phyloP scores from a whole-genome alignment of 2,888 invertebrate species.

The Oscheius sp. region DNA sequence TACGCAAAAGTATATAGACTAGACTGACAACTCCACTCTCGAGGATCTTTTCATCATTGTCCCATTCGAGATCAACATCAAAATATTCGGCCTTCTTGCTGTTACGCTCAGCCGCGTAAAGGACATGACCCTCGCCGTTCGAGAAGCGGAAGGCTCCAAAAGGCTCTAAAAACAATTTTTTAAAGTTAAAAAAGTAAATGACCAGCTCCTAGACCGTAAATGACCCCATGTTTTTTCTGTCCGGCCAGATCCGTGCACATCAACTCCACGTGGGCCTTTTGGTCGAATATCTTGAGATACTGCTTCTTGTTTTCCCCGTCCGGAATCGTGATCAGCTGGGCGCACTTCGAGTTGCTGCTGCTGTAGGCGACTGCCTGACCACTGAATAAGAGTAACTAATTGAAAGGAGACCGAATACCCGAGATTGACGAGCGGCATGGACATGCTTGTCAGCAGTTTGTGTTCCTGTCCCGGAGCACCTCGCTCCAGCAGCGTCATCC shows the following conservation, averaged over 20 bases:
- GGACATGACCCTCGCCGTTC: slow-evolving; percentile 65
- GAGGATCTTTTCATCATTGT: slow-evolving; percentile 64
- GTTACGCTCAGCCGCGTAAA: slow-evolving; percentile 69
- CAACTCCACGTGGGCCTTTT: slow-evolving; percentile 51
- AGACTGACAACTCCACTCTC: slow-evolving; percentile 56
- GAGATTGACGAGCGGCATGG: slow-evolving; percentile 54
- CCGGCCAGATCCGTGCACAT: slow-evolving; percentile 58
- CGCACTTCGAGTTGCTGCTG: slow-evolving; percentile 52
- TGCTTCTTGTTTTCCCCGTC: slow-evolving; percentile 68
- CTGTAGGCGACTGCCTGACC: slow-evolving; percentile 54
- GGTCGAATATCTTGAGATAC: slow-evolving; percentile 57
- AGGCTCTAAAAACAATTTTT: slow-evolving; percentile 41
- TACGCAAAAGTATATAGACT: neutral
- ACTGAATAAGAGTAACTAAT: slow-evolving; percentile 35
- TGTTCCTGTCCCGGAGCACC: slow-evolving; percentile 43
- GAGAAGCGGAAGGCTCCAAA: slow-evolving; percentile 68
- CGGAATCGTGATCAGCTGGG: slow-evolving; percentile 60
- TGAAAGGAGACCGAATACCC: slow-evolving; percentile 47
- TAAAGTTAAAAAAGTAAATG: neutral
- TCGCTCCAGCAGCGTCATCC: slow-evolving; percentile 43
- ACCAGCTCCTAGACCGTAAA: slow-evolving; percentile 51
- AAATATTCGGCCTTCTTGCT: slow-evolving; percentile 64
- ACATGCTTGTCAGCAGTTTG: slow-evolving; percentile 43
- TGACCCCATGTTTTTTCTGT: slow-evolving; percentile 66
- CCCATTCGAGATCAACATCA: slow-evolving; percentile 70